These are phyloP conservation scores for Zootoca vivipara DNA, from an alignment of 2,113 vertebrate genomes.

Conservation along the genomic window DNA sequence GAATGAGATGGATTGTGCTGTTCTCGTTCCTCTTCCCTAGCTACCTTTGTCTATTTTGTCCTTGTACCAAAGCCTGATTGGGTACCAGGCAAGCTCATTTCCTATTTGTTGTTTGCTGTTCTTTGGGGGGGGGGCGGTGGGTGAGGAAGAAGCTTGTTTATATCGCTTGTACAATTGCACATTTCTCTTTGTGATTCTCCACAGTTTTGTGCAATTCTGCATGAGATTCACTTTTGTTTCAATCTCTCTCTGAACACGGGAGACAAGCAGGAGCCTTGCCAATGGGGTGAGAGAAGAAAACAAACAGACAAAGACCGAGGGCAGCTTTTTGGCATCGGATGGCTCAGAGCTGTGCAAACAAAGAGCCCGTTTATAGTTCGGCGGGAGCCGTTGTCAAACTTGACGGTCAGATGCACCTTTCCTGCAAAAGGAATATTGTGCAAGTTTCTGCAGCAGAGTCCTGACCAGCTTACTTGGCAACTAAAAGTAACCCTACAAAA, in stretches of 20 bases:
- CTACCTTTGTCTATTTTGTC: neutral
- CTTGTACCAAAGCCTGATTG: neutral
- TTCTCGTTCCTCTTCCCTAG: neutral
- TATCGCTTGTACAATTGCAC: neutral
- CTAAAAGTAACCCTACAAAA: neutral
- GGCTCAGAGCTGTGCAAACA: neutral
- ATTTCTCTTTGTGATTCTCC: neutral
- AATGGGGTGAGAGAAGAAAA: neutral
- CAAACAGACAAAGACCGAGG: neutral
- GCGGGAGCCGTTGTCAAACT: neutral
- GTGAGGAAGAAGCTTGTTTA: neutral
- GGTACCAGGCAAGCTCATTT: constrained; percentile 1
- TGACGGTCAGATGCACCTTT: neutral
- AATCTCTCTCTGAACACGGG: neutral
- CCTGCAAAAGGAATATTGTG: neutral
- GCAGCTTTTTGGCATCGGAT: neutral
- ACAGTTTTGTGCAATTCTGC: neutral
- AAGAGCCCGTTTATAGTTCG: neutral
- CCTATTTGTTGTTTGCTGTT: neutral
- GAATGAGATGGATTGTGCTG: neutral
- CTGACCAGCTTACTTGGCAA: neutral
- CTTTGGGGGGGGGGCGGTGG: neutral
- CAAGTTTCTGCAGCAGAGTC: neutral
- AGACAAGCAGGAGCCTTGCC: neutral
- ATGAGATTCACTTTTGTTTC: neutral